phyloP scores from a whole-genome alignment of 2,888 invertebrate species.

The Prosapia bicincta region DNA sequence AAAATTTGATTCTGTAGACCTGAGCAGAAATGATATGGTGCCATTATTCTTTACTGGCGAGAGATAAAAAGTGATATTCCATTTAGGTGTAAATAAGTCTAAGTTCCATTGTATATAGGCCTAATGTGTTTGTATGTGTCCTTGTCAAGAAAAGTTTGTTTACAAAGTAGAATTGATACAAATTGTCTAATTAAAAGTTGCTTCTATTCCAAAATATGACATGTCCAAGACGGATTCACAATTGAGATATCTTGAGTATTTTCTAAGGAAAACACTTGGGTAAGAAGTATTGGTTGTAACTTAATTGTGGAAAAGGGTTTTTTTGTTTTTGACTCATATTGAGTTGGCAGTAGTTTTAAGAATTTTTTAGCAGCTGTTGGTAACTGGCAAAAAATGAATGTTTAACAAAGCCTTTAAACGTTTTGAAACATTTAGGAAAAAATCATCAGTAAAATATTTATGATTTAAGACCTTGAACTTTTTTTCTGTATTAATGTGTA shows the following conservation, averaged over 20 bases:
- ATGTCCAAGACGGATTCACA: background rate
- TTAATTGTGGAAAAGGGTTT: background rate
- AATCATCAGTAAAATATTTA: no score
- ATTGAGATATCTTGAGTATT: background rate
- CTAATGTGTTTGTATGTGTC: background rate
- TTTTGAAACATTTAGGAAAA: background rate
- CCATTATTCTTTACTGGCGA: background rate
- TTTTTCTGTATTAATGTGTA: background rate
- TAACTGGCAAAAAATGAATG: background rate
- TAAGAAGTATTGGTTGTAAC: background rate
- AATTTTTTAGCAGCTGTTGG: slow-evolving; percentile 25
- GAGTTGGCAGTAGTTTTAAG: slow-evolving; percentile 19
- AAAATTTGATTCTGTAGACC: background rate
- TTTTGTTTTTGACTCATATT: slow-evolving; percentile 23
- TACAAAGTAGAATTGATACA: background rate
- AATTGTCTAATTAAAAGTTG: background rate
- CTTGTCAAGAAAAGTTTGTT: background rate
- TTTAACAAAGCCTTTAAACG: background rate
- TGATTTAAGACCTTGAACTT: no score
- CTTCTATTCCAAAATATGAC: background rate
- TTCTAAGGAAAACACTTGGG: background rate
- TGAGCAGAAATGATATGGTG: background rate
- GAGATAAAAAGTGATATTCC: background rate
- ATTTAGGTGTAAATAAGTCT: background rate
- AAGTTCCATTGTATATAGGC: background rate